A percentile compares a stretch with the other conserved stretches of the same genome.
Conservation (phyloP, 1,140 invertebrate species). For the Drosophila willistoni region DNA sequence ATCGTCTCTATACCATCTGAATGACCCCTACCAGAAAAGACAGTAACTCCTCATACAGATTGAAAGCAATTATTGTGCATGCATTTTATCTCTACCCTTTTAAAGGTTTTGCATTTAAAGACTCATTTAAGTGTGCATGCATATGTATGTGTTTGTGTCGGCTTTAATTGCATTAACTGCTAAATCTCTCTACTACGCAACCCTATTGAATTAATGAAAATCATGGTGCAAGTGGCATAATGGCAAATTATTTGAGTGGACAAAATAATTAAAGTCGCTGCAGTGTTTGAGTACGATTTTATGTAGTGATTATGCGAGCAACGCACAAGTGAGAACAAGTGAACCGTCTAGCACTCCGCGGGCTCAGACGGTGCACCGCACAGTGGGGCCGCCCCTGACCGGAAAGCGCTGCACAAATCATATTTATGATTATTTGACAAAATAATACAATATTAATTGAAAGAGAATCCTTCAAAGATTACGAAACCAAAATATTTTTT, state of each 20-base stretch:
- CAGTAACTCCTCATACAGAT: no score
- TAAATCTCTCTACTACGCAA: background rate
- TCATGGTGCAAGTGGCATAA: slow-evolving; percentile 15
- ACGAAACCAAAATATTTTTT: no score
- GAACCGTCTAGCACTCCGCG: background rate
- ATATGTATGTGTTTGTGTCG: background rate
- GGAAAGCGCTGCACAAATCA: no score
- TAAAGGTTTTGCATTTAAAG: background rate
- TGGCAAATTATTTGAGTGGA: slow-evolving; percentile 37
- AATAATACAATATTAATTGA: no score
- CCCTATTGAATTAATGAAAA: background rate
- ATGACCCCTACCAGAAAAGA: no score
- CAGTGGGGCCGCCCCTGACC: background rate
- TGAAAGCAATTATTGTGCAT: no score
- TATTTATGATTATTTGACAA: no score
- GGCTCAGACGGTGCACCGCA: background rate
- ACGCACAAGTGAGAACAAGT: slow-evolving; percentile 7
- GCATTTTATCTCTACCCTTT: background rate
- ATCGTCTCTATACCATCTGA: no score
- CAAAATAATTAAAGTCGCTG: slow-evolving; percentile 48
- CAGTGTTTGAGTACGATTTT: slow-evolving; percentile 28
- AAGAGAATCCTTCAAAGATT: no score
- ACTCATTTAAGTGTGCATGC: background rate
- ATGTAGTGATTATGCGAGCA: slow-evolving; percentile 16
- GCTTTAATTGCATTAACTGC: slow-evolving; percentile 5